A percentile compares a stretch with the other conserved stretches of the same genome.
Conservation (phyloP, 2,888 invertebrate genomes). For the Anthoptus insignis region DNA sequence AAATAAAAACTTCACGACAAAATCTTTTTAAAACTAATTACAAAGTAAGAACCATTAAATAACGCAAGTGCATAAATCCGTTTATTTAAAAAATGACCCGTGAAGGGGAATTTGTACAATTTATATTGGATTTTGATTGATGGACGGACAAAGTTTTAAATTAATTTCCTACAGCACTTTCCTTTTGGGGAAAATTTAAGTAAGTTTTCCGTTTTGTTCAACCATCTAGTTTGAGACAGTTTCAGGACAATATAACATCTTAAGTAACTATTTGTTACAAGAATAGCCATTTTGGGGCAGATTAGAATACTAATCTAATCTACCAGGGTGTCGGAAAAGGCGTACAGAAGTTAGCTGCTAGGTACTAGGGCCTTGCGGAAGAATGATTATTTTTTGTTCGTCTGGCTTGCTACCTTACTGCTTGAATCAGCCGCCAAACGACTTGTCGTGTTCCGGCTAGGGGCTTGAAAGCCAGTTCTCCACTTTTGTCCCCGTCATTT, state of each 20-base stretch:
- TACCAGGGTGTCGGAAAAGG: too few relatives aligned
- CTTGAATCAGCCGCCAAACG: too few relatives aligned
- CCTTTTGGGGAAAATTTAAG: conserved; percentile 28
- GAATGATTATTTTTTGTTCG: too few relatives aligned
- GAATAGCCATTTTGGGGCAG: too few relatives aligned
- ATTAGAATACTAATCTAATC: too few relatives aligned
- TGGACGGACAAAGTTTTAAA: conserved; percentile 74
- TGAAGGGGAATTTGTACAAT: conserved; percentile 68
- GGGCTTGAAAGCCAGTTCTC: too few relatives aligned
- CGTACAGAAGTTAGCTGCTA: too few relatives aligned
- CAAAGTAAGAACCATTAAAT: conserved; percentile 5
- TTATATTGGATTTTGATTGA: conserved; percentile 82
- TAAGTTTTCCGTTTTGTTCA: conserved; percentile 17
- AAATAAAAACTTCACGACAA: background rate
- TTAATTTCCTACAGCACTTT: conserved; percentile 58
- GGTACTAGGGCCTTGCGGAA: too few relatives aligned
- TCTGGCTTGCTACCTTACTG: too few relatives aligned
- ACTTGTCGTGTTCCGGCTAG: too few relatives aligned
- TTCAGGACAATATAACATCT: background rate
- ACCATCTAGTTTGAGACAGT: background rate
- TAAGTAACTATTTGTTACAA: too few relatives aligned
- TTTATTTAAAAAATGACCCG: conserved; percentile 55
- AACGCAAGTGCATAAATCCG: conserved; percentile 9
- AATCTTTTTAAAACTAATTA: background rate
- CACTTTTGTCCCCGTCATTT: too few relatives aligned